Conservation (phyloP, 2,888 invertebrate genomes). For the Coecobrya sp. region DNA sequence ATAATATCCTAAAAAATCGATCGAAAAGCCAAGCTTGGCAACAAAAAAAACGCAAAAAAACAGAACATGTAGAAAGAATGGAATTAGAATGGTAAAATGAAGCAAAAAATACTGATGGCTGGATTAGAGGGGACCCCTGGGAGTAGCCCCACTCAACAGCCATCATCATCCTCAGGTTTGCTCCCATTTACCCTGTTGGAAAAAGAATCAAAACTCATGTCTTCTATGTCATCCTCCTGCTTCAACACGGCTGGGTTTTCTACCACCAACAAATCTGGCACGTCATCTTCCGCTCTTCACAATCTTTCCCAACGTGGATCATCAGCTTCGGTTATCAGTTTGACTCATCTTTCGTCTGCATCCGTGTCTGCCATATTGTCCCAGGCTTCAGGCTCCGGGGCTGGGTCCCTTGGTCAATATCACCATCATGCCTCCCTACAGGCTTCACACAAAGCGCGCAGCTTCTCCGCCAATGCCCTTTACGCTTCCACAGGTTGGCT, state of each 20-base stretch:
- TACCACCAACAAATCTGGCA: neutral
- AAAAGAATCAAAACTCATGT: constrained; percentile 81
- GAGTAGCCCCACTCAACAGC: constrained; percentile 86
- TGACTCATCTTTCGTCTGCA: constrained; percentile 74
- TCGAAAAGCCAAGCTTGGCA: neutral
- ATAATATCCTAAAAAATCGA: neutral
- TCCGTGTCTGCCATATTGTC: constrained; percentile 76
- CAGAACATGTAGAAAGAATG: constrained; percentile 22
- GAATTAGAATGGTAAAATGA: constrained; percentile 55
- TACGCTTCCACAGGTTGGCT: constrained; percentile 87
- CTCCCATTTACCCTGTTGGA: constrained; percentile 75
- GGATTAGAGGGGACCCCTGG: constrained; percentile 86
- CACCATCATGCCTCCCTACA: constrained; percentile 84
- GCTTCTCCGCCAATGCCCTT: constrained; percentile 87
- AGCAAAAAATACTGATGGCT: constrained; percentile 77
- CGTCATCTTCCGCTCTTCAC: constrained; percentile 15
- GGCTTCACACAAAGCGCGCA: constrained; percentile 87
- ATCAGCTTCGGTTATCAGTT: constrained; percentile 68
- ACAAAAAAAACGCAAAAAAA: neutral
- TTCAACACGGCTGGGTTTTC: constrained; percentile 15
- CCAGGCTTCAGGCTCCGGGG: constrained; percentile 59
- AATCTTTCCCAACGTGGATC: constrained; percentile 35
- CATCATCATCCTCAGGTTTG: constrained; percentile 68
- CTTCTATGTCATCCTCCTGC: constrained; percentile 77
- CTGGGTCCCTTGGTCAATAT: constrained; percentile 60